phyloP scores from a whole-genome alignment of 1,140 invertebrate species.

The Protaetia brevitarsis region DNA sequence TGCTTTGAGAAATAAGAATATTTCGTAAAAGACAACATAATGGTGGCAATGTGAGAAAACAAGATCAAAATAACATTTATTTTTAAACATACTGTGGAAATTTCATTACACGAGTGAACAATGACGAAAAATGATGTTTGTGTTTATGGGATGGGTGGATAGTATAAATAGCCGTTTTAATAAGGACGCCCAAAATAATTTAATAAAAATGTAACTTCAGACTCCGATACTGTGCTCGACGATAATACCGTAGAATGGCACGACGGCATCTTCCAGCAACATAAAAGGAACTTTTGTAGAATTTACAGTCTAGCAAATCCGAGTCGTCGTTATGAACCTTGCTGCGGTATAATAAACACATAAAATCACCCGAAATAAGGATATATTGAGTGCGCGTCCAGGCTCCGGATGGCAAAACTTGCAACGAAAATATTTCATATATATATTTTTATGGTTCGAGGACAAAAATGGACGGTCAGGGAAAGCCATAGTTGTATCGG shows the following conservation, averaged over 20 bases:
- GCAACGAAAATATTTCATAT: constrained; percentile 47
- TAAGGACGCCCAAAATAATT: constrained; percentile 3
- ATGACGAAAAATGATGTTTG: not conserved
- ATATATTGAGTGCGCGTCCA: constrained; percentile 47
- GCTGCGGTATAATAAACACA: constrained; percentile 48
- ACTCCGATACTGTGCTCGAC: not conserved
- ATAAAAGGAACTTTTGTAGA: constrained; percentile 25
- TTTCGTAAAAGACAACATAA: too few species aligned
- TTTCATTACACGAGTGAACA: not conserved
- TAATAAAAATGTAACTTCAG: constrained; percentile 12
- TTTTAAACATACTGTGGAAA: too few species aligned
- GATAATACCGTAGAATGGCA: not conserved
- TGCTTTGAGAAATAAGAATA: too few species aligned
- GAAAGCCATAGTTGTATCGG: constrained; percentile 36
- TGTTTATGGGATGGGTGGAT: not conserved
- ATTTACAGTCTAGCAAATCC: constrained; percentile 45
- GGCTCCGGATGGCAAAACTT: constrained; percentile 35
- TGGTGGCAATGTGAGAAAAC: too few species aligned
- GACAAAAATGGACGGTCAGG: constrained; percentile 42
- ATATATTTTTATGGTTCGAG: constrained; percentile 41
- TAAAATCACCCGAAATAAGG: constrained; percentile 48
- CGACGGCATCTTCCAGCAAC: not conserved
- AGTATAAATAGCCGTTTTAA: constrained; percentile 13
- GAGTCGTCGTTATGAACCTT: constrained; percentile 43
- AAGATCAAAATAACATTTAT: too few species aligned